Conservation (phyloP, 2,888 invertebrate genomes). For the Nipponacmea schrenckii region DNA sequence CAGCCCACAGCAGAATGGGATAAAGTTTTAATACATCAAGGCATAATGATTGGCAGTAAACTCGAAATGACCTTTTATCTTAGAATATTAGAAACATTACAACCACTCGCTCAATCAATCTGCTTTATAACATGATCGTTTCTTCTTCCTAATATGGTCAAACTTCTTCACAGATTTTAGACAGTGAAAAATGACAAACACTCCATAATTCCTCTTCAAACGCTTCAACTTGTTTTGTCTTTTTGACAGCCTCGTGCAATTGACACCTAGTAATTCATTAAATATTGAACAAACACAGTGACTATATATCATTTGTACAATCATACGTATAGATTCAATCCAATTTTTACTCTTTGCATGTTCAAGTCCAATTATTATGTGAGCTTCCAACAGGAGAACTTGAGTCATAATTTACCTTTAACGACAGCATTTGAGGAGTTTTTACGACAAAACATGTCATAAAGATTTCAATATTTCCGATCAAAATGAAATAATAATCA, state of each 20-base stretch:
- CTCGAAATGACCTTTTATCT: conserved; percentile 17
- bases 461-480: no score
- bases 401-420: no score
- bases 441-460: no score
- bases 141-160: not conserved
- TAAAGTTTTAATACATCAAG: conserved; percentile 23
- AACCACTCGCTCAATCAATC: conserved; percentile 12
- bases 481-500: no score
- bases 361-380: no score
- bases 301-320: no score
- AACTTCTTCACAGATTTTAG: not conserved
- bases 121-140: not conserved
- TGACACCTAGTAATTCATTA: conserved; percentile 1
- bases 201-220: not conserved
- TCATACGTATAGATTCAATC: no score
- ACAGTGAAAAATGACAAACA: conserved; percentile 7
- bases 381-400: no score
- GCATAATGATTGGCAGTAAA: conserved; percentile 16
- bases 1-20: conserved; percentile 9
- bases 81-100: conserved; percentile 8
- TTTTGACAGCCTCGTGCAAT: not conserved
- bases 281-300: not conserved
- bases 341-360: no score
- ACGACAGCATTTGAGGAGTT: no score
- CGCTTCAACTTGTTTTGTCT: not conserved